A percentile compares a stretch with the other conserved stretches of the same genome.
Evolutionary conservation across 2,113 vertebrate species (phyloP).

Genomic region (Tachysurus vachellii): DNA sequence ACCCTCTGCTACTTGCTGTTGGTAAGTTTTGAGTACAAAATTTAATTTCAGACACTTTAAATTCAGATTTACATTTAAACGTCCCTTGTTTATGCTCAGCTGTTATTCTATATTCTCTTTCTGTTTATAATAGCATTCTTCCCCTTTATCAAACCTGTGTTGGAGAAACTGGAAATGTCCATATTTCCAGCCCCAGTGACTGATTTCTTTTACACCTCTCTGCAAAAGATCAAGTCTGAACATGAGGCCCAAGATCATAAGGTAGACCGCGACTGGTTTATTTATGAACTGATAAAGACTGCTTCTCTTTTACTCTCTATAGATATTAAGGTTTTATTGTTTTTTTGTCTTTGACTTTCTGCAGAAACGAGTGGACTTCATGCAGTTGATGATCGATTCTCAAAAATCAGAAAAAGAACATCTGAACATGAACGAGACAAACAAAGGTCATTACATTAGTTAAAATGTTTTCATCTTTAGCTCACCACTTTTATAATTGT

Average conservation of each 20-base stretch:
- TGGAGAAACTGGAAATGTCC: conserved; percentile 56
- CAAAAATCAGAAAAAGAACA: conserved; percentile 52
- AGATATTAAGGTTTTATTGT: background rate
- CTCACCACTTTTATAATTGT: background rate
- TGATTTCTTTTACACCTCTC: conserved; percentile 58
- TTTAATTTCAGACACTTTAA: background rate
- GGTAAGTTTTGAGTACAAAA: conserved; percentile 58
- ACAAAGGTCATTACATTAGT: conserved; percentile 5
- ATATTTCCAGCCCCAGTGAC: conserved; percentile 53
- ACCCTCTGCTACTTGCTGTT: conserved; percentile 58
- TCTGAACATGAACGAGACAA: background rate
- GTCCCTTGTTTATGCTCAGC: background rate
- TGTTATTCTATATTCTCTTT: background rate
- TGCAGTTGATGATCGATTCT: conserved; percentile 85
- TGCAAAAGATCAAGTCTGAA: conserved; percentile 61
- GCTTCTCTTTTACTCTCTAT: background rate
- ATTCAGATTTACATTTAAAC: background rate
- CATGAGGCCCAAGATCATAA: conserved; percentile 44
- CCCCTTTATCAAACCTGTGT: conserved; percentile 50
- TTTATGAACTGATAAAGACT: no score
- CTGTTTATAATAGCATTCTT: conserved; percentile 58
- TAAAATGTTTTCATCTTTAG: no score
- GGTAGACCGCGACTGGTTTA: conserved; percentile 28
- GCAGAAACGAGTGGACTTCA: conserved; percentile 80
- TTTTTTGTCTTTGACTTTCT: conserved; percentile 4